Evolutionary conservation across 1,140 invertebrate genomes (phyloP).

Genomic region (Trichoplusia ni): DNA sequence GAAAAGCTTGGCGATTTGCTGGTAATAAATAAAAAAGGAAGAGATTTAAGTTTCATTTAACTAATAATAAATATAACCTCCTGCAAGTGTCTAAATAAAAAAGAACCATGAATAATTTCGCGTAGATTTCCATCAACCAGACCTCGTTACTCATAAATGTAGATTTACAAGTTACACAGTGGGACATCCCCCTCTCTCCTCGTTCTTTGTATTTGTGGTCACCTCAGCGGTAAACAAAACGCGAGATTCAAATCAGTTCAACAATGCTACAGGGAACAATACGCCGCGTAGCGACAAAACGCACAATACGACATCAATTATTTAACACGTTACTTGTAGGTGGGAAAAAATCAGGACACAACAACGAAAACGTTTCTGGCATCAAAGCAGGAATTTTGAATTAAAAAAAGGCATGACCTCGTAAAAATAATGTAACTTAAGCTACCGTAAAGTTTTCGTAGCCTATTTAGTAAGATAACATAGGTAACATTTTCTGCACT

Average conservation of each 20-base stretch:
- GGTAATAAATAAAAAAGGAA: background rate
- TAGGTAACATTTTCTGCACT: too few species aligned
- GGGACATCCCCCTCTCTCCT: background rate
- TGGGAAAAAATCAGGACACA: background rate
- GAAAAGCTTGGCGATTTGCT: background rate
- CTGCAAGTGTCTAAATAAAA: too few species aligned
- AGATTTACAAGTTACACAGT: background rate
- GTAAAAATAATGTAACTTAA: too few species aligned
- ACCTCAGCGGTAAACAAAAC: conserved; percentile 18
- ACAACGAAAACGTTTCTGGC: background rate
- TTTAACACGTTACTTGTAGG: conserved; percentile 13
- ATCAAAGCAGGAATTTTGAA: background rate
- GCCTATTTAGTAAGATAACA: too few species aligned
- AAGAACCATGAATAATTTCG: too few species aligned
- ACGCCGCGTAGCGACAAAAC: conserved; percentile 28
- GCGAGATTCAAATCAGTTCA: conserved; percentile 32
- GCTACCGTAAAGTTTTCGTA: too few species aligned
- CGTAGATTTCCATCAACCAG: too few species aligned
- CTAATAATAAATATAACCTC: background rate
- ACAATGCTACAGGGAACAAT: conserved; percentile 31
- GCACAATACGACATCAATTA: conserved; percentile 25
- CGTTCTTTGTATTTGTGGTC: too few species aligned
- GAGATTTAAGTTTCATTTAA: background rate
- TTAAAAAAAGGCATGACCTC: too few species aligned
- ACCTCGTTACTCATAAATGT: too few species aligned